phyloP scores from a whole-genome alignment of 2,113 vertebrate species.

The Grantiella picta region DNA sequence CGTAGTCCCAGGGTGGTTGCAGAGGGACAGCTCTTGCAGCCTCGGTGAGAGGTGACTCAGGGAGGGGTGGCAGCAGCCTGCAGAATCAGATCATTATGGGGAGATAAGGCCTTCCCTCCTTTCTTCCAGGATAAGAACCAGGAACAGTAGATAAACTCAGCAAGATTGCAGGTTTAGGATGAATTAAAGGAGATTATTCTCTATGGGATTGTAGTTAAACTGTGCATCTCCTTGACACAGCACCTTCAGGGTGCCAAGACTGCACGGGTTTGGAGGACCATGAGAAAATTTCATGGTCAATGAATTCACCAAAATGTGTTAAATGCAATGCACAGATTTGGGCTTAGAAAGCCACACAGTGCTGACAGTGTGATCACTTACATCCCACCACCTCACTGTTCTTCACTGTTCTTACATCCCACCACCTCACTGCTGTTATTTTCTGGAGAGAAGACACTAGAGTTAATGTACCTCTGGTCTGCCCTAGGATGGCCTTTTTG shows the following conservation, averaged over 20 bases:
- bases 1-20: rapidly evolving
- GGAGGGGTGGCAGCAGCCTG: neutral
- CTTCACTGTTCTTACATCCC: no score
- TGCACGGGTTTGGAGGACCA: neutral
- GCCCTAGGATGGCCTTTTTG: neutral
- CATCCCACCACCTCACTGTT: neutral
- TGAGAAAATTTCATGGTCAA: neutral
- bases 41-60: rapidly evolving
- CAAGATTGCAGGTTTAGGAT: neutral
- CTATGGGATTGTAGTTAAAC: neutral
- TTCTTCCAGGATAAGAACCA: neutral
- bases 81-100: neutral
- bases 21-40: neutral
- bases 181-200: neutral
- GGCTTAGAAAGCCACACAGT: neutral
- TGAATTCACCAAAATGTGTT: neutral
- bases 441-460: neutral
- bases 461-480: neutral
- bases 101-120: neutral
- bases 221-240: neutral
- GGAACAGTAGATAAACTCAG: neutral
- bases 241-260: neutral
- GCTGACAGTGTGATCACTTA: rapidly evolving
- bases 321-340: neutral
- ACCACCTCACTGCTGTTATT: neutral